phyloP scores from a whole-genome alignment of 2,113 vertebrate species.

The Cettia cetti region DNA sequence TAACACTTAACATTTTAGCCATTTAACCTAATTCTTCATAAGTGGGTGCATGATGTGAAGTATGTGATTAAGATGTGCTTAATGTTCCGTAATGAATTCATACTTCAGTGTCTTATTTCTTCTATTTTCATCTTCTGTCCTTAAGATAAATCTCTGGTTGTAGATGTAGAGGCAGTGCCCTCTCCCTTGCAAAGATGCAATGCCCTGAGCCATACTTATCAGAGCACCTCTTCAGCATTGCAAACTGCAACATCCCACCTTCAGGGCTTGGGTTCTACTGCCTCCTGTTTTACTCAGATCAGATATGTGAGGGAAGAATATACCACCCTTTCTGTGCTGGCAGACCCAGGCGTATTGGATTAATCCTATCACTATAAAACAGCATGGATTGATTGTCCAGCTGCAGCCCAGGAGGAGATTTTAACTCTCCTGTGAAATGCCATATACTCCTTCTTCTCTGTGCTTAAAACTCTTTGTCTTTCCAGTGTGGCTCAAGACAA shows the following conservation, averaged over 20 bases:
- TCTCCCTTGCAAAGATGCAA: not conserved
- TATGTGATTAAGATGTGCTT: not conserved
- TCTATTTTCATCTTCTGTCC: not conserved
- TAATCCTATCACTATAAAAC: not conserved
- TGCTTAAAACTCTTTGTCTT: not conserved
- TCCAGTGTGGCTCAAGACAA: not conserved
- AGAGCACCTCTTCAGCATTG: fast-evolving
- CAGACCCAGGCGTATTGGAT: not conserved
- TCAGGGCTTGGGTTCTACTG: not conserved
- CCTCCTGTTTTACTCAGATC: not conserved
- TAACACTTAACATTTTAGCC: not conserved
- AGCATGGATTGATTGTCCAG: not conserved
- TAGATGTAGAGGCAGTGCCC: not conserved
- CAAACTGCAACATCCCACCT: not conserved
- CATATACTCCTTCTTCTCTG: not conserved
- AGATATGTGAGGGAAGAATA: not conserved
- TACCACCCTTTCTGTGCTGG: not conserved
- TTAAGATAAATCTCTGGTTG: not conserved
- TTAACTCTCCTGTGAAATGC: not conserved
- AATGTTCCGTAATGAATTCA: not conserved
- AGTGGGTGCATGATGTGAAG: not conserved
- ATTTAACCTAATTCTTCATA: not conserved
- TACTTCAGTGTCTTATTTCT: not conserved
- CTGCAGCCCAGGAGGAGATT: not conserved
- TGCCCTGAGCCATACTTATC: fast-evolving